phyloP scores from a whole-genome alignment of 2,113 vertebrate species.

The Brachypodius melanocephalos region DNA sequence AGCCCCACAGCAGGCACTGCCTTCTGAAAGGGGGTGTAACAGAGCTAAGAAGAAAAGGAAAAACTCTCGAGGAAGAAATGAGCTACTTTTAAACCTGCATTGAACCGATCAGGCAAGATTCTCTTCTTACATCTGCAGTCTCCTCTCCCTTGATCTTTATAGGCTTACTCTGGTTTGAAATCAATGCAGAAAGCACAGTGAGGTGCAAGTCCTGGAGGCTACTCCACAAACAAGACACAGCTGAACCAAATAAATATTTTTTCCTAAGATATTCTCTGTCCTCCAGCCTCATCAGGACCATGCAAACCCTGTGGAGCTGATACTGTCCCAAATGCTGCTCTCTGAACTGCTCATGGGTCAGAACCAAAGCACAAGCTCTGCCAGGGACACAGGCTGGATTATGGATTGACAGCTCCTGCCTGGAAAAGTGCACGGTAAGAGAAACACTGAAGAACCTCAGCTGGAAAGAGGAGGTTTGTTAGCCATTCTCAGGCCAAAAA shows the following conservation, averaged over 20 bases:
- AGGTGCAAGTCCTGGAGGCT: neutral
- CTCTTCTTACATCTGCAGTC: neutral
- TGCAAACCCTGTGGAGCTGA: neutral
- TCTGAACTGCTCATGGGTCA: neutral
- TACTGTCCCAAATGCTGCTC: neutral
- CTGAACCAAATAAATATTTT: neutral
- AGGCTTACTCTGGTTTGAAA: neutral
- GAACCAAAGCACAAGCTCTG: neutral
- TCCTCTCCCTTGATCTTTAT: neutral
- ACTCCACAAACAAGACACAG: neutral
- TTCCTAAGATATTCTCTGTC: neutral
- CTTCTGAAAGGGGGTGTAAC: neutral
- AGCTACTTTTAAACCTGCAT: neutral
- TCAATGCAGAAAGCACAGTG: neutral
- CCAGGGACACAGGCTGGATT: neutral
- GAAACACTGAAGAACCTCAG: neutral
- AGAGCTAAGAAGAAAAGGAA: neutral
- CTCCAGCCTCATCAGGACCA: neutral
- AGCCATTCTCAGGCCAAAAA: neutral
- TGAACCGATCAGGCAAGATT: neutral
- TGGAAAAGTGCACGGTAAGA: neutral
- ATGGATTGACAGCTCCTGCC: too few species aligned
- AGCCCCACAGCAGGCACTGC: neutral
- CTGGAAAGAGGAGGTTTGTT: neutral
- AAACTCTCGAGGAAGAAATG: neutral